Evolutionary conservation across 2,888 invertebrate genomes (phyloP).

Genomic region (Mesorhabditis spiculigera): DNA sequence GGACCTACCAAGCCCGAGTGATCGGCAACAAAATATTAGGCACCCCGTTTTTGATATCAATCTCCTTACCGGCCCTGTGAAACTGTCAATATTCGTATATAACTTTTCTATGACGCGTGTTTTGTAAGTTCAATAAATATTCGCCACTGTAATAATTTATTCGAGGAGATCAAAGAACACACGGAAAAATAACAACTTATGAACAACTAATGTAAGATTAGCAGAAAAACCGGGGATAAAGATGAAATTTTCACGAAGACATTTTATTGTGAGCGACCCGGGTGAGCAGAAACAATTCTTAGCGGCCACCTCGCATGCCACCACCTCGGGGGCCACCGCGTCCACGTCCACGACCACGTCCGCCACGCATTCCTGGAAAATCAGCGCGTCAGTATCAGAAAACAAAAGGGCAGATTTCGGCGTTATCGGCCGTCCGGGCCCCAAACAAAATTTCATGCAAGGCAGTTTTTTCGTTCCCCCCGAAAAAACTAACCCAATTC

Average conservation of each 20-base stretch:
- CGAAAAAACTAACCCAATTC: too few species aligned
- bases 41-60: background rate
- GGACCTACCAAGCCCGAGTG: constrained; percentile 44
- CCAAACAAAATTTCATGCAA: constrained; percentile 9
- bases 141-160: background rate
- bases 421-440: constrained; percentile 22
- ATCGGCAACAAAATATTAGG: too few species aligned
- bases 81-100: background rate
- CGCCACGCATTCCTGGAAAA: constrained; percentile 16
- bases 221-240: too few species aligned
- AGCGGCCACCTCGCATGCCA: constrained; percentile 12
- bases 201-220: background rate
- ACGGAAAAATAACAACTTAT: constrained; percentile 1
- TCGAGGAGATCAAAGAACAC: background rate
- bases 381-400: background rate
- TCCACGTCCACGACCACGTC: constrained; percentile 29
- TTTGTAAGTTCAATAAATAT: background rate
- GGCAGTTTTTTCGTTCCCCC: too few species aligned
- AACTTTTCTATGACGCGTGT: background rate
- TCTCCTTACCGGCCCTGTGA: background rate
- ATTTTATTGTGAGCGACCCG: background rate
- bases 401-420: constrained; percentile 11
- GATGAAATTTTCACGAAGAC: too few species aligned
- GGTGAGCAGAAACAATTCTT: background rate
- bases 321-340: constrained; percentile 35